Evolutionary conservation across 2,888 invertebrate species (phyloP), one percentile per base, ranked within the genome.

Genomic region (Trichopoda pennipes): DNA sequence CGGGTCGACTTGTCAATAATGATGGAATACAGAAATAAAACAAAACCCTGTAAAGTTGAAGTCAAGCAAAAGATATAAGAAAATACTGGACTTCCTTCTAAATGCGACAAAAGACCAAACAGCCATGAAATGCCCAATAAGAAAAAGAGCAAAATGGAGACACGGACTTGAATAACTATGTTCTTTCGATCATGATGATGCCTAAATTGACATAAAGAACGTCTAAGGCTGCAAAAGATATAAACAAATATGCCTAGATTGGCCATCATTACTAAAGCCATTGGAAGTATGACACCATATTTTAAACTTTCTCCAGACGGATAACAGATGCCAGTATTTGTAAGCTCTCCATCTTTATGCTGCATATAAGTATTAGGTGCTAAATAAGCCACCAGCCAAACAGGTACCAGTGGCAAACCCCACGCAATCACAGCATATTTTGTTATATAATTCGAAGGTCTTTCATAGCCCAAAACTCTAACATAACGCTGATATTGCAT

Each of bases 401-500:
- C 92, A 2, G 94, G 94, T 69, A 94, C 81, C 0, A 92, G 47
- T 0, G 94, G 94, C 17, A 92, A 83, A 1, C 93, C 93, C 94
- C 94, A 95, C 12, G 94, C 94, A 17, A 93, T 90, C 0, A 93
- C 58, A 1, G 93, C 92, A 21, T 93, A 92, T 87, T 94, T 94
- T 10, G 93, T 87, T 87, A 94, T 93, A 87, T 94, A 94, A 81
- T 93, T 91, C 0, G 92, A 91, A 7, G 93, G 93, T 56, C 93
- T 89, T 14, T 90, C 92, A 3, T 85, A 84, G 3, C 94, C 94
- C 60, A 95, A 90, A 0, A 95, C 93, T 83, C 92, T 92, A 0
- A 95, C 94, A 85, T 94, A 94, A 61, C 94, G 92, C 73, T 94
- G 92, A 88, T 94, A 95, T 88, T 95, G 95, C 77, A 94, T 90